Base-by-base conservation (phyloP, 1,140 invertebrate species). In the Magallana ariakensis region DNA sequence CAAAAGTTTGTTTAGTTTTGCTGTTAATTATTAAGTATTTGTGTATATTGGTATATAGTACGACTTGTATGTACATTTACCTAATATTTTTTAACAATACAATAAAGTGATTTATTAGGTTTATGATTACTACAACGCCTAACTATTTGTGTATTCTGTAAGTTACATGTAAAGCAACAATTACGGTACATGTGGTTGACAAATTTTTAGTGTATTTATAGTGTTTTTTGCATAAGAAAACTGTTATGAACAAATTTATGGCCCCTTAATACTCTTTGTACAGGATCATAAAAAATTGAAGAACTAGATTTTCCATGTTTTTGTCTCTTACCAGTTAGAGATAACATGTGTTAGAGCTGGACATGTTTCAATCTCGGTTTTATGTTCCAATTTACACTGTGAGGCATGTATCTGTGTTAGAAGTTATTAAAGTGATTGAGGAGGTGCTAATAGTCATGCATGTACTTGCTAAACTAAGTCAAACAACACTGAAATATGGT, bases 361-460 rank as follows among this genome's bases (percentile, higher is more conserved):
- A 46, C 58, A 70, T 75, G 22, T 26, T 75, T 75, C 11, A 75
- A 33, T 75, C 22, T 26, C 19, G 26, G 22, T 75, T 75, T 75
- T 75, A 46, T 75, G 66, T 22, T 75, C 22, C 26, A 22, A 75
- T 75, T 75, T 75, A 33, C 66, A 75, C 66, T 75, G 22, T 75
- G 33, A 75, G 66, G 66, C 66, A 33, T 75, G 26, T 75, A 26
- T 13, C 7, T 75, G 11, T 33, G 66, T 75, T 33, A 75, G 22
- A 75, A 11, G 22, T 75, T 75, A 26, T 75, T 60, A 26, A 75
- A 75, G 33, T 75, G 66, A 75, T 75, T 75, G 66, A 75, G 33
- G 66, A 75, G 66, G 66, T 75, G 66, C 22, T 75, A 75, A 75
- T 75, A 26, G 22, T 10, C 22, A 11, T 26, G 8, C 22, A 33